Percentiles rank a stretch among this genome's conserved stretches.
Evolutionary conservation across 2,797 vertebrate species (phyloP).

Genomic region (Psittacula derbiana): DNA sequence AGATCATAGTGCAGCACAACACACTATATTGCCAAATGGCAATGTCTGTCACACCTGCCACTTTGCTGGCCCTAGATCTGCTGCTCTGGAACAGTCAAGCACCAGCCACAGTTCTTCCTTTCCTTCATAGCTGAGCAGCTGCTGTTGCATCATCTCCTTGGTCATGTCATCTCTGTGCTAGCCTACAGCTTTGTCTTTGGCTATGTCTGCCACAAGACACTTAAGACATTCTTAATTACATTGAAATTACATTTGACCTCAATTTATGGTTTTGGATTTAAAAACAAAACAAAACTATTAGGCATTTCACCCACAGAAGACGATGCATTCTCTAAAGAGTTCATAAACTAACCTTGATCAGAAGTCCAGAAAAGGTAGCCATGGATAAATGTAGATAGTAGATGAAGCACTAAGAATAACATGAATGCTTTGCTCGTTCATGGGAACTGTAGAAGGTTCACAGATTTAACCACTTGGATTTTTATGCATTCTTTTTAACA

Average conservation of each 20-base stretch:
- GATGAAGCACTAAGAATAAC: not conserved
- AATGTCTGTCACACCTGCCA: not conserved
- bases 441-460: not conserved
- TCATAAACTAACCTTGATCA: not conserved
- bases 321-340: not conserved
- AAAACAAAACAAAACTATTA: fast-evolving
- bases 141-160: not conserved
- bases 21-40: not conserved
- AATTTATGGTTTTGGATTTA: not conserved
- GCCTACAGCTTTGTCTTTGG: not conserved
- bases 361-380: not conserved
- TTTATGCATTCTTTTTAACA: not conserved
- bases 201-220: not conserved
- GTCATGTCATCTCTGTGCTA: not conserved
- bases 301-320: not conserved
- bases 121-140: not conserved
- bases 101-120: not conserved
- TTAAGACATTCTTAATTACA: not conserved
- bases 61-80: not conserved
- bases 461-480: not conserved
- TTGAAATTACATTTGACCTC: not conserved
- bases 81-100: not conserved
- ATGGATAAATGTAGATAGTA: not conserved
- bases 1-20: fast-evolving
- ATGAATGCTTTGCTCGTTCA: not conserved